Base-by-base conservation (phyloP, 2,113 vertebrate species). In the Ceuthmochares aereus region DNA sequence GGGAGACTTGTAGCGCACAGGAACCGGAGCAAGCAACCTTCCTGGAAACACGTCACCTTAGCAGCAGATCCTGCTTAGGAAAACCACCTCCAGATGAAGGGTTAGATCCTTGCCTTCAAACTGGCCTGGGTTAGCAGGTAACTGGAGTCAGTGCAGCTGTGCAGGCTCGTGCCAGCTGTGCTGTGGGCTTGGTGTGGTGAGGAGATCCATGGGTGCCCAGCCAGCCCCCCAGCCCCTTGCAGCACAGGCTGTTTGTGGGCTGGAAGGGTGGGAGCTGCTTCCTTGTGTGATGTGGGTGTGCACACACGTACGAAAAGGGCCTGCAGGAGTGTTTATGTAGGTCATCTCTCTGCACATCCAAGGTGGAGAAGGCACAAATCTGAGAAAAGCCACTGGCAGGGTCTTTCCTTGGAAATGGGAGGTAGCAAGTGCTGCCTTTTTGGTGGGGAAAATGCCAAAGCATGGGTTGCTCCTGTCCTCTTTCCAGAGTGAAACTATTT, bases 401-500 rank as follows among this genome's bases (percentile, higher is more conserved):
- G 12, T 63, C 29, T 64, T 82, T 72, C 34, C 32, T 17, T 78
- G 52, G 51, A 89, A 55, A 5, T 52, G 25, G 15, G 15, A 63
- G 8, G 47, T 2, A 10, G 59, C 20, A 89, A 67, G 74, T 59
- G 7, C 21, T 56, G 32, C 18, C 66, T 72, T 70, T 80, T 52
- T 73, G 4, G 30, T 40, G 42, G 63, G 40, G 59, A 51, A 63
- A 84, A 78, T 27, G 10, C 45, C 30, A 52, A 83, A 67, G 47
- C 29, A 88, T 62, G 34, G 51, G 29, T 85, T 86, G 42, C 16
- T 84, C 13, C 82, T 80, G 75, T 66, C 37, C 51, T 75, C 37
- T 77, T 23, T 90, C 59, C 67, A 80, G 63, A 74, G 51, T 18
- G 29, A 66, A 90, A 80, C 87, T 6, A 27, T 63, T 84, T 93